Conservation (phyloP, 2,888 invertebrate species). For the Diaperis boleti region DNA sequence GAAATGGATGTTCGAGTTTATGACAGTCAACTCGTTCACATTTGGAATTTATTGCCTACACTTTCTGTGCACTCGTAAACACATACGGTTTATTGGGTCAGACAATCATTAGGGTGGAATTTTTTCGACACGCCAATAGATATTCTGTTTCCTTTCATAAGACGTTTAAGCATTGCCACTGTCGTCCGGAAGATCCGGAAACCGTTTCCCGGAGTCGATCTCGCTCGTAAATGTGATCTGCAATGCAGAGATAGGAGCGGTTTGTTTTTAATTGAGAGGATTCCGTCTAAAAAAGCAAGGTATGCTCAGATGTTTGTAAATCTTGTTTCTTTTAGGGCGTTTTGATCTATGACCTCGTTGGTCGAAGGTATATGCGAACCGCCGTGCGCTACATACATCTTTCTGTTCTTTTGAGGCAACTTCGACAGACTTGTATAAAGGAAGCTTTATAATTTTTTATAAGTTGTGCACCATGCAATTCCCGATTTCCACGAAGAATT, state of each 20-base stretch:
- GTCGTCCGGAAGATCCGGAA: conserved; percentile 5
- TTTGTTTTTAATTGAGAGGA: conserved; percentile 17
- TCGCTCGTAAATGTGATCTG: conserved; percentile 24
- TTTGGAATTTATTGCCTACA: conserved; percentile 14
- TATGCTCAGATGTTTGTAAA: too few relatives aligned
- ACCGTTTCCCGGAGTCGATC: conserved; percentile 2
- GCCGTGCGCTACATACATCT: too few relatives aligned
- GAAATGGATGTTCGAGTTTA: conserved; percentile 8
- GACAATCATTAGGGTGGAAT: neutral
- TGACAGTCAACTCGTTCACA: conserved; percentile 7
- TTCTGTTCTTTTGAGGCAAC: too few relatives aligned
- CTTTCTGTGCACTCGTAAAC: conserved; percentile 27
- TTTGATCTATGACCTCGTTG: too few relatives aligned
- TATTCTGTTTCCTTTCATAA: neutral
- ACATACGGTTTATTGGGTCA: neutral
- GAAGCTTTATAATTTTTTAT: too few relatives aligned
- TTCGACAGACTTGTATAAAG: too few relatives aligned
- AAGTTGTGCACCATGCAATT: too few relatives aligned
- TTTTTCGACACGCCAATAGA: too few relatives aligned
- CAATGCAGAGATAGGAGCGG: conserved; percentile 20
- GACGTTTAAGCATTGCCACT: conserved; percentile 2
- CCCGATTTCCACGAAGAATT: too few relatives aligned
- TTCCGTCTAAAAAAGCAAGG: too few relatives aligned
- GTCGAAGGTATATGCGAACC: too few relatives aligned
- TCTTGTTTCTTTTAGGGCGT: too few relatives aligned